These are phyloP conservation scores for Taxidea taxus DNA, from an alignment of 2,113 vertebrate genomes.

Conservation along the genomic window DNA sequence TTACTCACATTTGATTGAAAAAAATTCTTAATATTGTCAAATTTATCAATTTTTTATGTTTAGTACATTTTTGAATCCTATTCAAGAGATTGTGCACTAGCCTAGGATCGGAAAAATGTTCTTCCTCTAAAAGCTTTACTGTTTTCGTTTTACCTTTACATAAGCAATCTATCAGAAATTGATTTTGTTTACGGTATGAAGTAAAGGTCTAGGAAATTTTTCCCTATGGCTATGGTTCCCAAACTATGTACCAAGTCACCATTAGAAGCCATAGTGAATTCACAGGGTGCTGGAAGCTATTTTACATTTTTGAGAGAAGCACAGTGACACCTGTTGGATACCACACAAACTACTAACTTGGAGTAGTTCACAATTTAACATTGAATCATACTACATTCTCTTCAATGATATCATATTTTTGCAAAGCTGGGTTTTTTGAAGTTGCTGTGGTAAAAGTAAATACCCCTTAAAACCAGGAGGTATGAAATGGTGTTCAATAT, in stretches of 20 bases:
- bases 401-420: not conserved
- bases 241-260: not conserved
- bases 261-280: not conserved
- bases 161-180: not conserved
- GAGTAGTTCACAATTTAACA: not conserved
- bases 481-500: not conserved
- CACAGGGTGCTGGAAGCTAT: not conserved
- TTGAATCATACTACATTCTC: not conserved
- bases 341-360: not conserved
- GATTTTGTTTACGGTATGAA: not conserved
- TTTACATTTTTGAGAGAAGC: conserved; percentile 9
- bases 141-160: not conserved
- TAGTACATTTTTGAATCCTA: not conserved
- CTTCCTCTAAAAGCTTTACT: not conserved
- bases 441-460: not conserved
- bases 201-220: not conserved
- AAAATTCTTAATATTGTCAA: not conserved
- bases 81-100: not conserved
- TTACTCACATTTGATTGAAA: conserved; percentile 18
- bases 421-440: not conserved
- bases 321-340: not conserved
- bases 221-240: not conserved
- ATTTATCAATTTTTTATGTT: not conserved
- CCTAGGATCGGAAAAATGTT: not conserved
- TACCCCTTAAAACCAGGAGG: not conserved